Evolutionary conservation across 2,888 invertebrate genomes (phyloP), one percentile per base, ranked within the genome.

Genomic region (Metopia argyrocephala): DNA sequence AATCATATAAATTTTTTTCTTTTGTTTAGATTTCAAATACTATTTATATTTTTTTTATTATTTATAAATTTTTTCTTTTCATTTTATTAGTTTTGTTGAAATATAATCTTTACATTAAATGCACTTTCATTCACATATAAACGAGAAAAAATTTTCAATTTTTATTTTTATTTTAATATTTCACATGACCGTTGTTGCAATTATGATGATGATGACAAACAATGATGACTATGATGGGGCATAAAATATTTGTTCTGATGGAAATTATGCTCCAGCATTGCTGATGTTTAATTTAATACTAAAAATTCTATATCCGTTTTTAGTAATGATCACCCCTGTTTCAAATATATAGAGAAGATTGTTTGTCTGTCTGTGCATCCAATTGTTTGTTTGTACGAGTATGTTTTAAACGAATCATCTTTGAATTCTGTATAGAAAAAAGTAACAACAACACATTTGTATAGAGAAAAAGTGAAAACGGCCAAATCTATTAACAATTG

Each of bases 261-360:
- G 15, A 68, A 68, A 56, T 66, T 64, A 71, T 73, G 73, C 76
- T 81, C 81, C 70, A 81, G 70, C 81, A 20, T 74, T 74, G 81
- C 78, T 78, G 81, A 69, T 74, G 78, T 81, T 78, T 57, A 81
- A 69, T 70, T 70, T 56, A 61, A 74, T 74, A 81, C 81, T 81
- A 74, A 78, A 81, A 74, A 56, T 70, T 66, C 61, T 66, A 78
- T 65, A 76, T 78, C 69, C 74, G 64, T 65, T 78, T 74, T 46
- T 74, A 62, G 48, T 70, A 65, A 73, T 66, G 61, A 70, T 74
- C 78, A 71, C 74, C 78, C 70, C 38, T 38, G 66, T 62, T 68
- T 27, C 56, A 62, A 2, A 38, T 20, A 46, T 5, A 75, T 38
- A 66, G n/a, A n/a, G n/a, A n/a, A n/a, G n/a, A n/a, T n/a, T n/a